A percentile compares a stretch with the other conserved stretches of the same genome.
Evolutionary conservation across 2,888 invertebrate species (phyloP).

Genomic region (Tupiocoris notatus): DNA sequence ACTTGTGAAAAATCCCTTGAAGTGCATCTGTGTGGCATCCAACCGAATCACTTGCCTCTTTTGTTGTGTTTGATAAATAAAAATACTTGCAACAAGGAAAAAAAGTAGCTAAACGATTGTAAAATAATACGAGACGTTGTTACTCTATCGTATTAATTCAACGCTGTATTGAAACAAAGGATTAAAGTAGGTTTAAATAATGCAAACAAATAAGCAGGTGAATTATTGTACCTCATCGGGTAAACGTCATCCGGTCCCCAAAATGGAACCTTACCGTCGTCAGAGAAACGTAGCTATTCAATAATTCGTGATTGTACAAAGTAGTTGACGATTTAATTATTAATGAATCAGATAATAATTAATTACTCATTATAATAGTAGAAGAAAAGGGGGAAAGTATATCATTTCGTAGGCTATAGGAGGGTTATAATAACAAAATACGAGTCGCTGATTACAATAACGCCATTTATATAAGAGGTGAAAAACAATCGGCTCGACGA

Average conservation of each 20-base stretch:
- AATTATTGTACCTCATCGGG: slow-evolving; percentile 34
- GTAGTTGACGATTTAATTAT: slow-evolving; percentile 40
- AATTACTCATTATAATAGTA: slow-evolving; percentile 34
- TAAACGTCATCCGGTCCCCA: not conserved
- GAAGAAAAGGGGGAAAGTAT: not conserved
- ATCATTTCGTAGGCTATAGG: slow-evolving; percentile 45
- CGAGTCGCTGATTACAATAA: not conserved
- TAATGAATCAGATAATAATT: slow-evolving; percentile 34
- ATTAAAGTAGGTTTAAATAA: not conserved
- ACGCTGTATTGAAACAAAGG: not conserved
- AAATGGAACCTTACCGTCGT: slow-evolving; percentile 20
- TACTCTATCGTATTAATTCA: not conserved
- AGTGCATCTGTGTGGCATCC: slow-evolving; percentile 29
- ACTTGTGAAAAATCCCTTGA: slow-evolving; percentile 26
- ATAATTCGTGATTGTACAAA: slow-evolving; percentile 47
- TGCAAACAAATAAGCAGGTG: slow-evolving; percentile 29
- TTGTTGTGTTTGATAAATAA: not conserved
- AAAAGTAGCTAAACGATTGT: not conserved
- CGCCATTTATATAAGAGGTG: not conserved
- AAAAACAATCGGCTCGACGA: not conserved
- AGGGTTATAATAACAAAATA: slow-evolving; percentile 28
- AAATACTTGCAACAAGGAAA: not conserved
- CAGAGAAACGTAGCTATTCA: slow-evolving; percentile 25
- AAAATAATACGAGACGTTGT: not conserved
- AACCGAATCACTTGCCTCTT: slow-evolving; percentile 6